A percentile compares a stretch with the other conserved stretches of the same genome.
Conservation (phyloP, 2,113 vertebrate species). For the Semnornis frantzii region DNA sequence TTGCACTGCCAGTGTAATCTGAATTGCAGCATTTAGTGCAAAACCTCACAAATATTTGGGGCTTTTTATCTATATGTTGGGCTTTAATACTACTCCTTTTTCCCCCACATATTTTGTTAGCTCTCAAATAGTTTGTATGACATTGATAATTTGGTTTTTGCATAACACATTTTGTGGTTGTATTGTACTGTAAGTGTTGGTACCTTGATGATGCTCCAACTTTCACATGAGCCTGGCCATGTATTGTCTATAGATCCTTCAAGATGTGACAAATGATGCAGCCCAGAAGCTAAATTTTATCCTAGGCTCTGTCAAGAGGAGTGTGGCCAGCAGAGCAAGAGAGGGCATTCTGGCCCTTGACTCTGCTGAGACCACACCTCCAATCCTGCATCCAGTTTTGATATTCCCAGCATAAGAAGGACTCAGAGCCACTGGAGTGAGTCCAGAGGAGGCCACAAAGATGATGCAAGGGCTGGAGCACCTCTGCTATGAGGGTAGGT, state of each 20-base stretch:
- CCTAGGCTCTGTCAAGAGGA: too few relatives aligned
- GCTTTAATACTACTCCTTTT: neutral
- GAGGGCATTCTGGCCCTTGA: too few relatives aligned
- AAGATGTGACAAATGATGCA: neutral
- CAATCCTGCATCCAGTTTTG: too few relatives aligned
- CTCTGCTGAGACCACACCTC: too few relatives aligned
- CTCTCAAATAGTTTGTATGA: neutral
- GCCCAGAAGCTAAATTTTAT: too few relatives aligned
- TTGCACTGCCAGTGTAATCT: neutral
- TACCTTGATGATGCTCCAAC: neutral
- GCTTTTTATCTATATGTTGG: neutral
- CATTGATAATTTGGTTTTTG: neutral
- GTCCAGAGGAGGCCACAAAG: too few relatives aligned
- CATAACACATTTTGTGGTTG: neutral
- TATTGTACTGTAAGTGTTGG: neutral
- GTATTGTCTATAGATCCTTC: neutral
- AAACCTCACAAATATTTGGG: neutral
- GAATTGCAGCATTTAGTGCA: slow-evolving; percentile 14
- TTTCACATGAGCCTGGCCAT: neutral
- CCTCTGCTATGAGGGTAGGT: too few relatives aligned
- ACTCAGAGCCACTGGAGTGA: too few relatives aligned
- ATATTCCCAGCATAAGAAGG: too few relatives aligned
- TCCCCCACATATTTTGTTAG: neutral
- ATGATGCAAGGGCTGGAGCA: too few relatives aligned
- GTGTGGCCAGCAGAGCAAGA: too few relatives aligned